Base-by-base conservation (phyloP, 1,140 invertebrate genomes). In the Cryptotermes secundus region DNA sequence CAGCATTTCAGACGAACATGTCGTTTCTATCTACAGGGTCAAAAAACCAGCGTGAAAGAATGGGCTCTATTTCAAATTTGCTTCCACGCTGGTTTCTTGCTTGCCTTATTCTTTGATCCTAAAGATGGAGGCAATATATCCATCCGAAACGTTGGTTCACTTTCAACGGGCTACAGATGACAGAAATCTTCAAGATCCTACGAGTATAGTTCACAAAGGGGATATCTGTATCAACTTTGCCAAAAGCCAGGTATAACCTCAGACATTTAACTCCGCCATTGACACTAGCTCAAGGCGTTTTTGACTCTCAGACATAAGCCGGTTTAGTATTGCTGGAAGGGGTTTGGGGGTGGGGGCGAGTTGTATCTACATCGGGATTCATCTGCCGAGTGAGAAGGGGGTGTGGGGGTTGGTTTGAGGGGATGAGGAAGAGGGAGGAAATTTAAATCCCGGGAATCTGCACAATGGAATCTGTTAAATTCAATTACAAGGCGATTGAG, bases 381-480 rank as follows among this genome's bases (percentile, higher is more conserved):
- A 72, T 72, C 59, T 72, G n/a, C 59, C 59, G 59, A 72, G 59
- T 72, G 59, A 72, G 59, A 72, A 72, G 59, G 59, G 59, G 1
- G 31, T 72, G 59, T 31, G 59, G 9, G 59, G 59, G 59, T 72
- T 26, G 59, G 59, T n/a, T 65, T 2, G 59, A 26, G 59, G 59
- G 59, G 59, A 14, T 72, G 59, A 72, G 59, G 59, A 72, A 72
- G 59, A 72, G 59, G 59, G 59, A 72, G 59, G 59, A 72, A 72
- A 72, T 72, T 72, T 72, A 72, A 72, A 72, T 31, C 59, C 59
- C 59, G 59, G 59, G 59, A 72, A 72, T 72, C 59, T 26, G 59
- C 59, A 72, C 59, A 72, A 72, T 72, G 59, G 59, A 72, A 72
- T 72, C 59, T 72, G 59, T 72, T 72, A 72, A 72, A 72, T 72